Evolutionary conservation across 2,113 vertebrate genomes (phyloP).

Genomic region (Oenanthe melanoleuca): DNA sequence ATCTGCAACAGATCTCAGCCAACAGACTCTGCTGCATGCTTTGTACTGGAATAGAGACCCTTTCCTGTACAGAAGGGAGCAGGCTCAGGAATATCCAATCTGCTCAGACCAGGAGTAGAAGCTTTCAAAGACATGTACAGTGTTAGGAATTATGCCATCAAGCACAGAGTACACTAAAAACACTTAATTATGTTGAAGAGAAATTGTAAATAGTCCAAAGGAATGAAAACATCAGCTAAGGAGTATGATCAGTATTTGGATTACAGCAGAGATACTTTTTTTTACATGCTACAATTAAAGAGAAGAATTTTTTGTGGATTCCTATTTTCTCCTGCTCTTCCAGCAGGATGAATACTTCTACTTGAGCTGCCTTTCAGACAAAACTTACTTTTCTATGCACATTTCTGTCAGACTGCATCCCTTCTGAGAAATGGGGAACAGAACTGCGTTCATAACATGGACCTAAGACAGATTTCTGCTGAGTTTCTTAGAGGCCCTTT

Average conservation of each 20-base stretch:
- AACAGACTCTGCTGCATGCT: background rate
- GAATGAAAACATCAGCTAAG: background rate
- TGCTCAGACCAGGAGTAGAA: background rate
- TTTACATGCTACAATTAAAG: background rate
- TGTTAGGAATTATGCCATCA: background rate
- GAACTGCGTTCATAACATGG: background rate
- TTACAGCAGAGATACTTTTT: background rate
- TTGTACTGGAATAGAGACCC: background rate
- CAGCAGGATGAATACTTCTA: background rate
- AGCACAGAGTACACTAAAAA: background rate
- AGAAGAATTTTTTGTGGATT: background rate
- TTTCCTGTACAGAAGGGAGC: background rate
- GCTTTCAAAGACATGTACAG: background rate
- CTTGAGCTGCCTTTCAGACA: background rate
- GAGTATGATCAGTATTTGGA: background rate
- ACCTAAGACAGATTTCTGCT: background rate
- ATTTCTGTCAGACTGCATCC: background rate
- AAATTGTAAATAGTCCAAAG: background rate
- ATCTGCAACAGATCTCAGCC: background rate
- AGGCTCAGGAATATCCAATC: background rate
- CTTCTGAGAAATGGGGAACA: background rate
- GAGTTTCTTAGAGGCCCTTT: background rate
- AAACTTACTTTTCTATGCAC: background rate
- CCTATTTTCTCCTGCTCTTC: background rate
- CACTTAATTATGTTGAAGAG: background rate